Evolutionary conservation across 2,113 vertebrate species (phyloP).

Genomic region (Psittacula cyanocephala): DNA sequence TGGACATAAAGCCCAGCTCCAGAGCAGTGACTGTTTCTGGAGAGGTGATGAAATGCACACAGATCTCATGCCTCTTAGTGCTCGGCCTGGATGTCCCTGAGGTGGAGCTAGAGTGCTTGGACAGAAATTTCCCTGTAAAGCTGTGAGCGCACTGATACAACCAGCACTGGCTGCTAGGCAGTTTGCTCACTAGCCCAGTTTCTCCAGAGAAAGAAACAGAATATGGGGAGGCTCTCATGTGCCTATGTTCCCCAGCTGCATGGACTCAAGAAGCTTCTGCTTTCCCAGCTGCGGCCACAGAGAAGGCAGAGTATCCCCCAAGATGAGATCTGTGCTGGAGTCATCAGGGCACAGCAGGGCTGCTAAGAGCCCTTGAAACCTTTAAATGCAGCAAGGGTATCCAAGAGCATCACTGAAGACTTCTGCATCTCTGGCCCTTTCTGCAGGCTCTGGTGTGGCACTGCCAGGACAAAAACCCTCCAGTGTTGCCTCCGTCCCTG

Average conservation of each 20-base stretch:
- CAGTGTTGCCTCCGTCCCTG: background rate
- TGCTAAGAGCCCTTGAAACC: background rate
- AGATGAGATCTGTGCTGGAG: background rate
- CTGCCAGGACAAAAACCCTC: background rate
- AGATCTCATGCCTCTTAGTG: background rate
- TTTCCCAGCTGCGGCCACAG: background rate
- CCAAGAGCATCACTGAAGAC: background rate
- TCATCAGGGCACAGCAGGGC: background rate
- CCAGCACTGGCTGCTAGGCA: background rate
- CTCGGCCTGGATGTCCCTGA: background rate
- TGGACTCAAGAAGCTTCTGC: fast-evolving
- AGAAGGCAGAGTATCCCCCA: background rate
- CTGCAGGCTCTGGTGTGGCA: background rate
- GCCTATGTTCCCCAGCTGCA: background rate
- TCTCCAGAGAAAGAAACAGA: background rate
- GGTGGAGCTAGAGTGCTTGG: background rate
- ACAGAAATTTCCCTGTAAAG: background rate
- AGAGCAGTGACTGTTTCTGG: background rate
- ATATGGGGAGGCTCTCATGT: background rate
- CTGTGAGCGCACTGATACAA: background rate
- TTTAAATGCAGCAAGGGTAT: background rate
- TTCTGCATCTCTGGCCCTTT: background rate
- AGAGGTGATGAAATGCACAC: background rate
- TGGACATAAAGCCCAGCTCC: background rate
- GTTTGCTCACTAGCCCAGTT: background rate